Evolutionary conservation across 2,888 invertebrate genomes (phyloP).

Genomic region (Drosophila parthenogenetica): DNA sequence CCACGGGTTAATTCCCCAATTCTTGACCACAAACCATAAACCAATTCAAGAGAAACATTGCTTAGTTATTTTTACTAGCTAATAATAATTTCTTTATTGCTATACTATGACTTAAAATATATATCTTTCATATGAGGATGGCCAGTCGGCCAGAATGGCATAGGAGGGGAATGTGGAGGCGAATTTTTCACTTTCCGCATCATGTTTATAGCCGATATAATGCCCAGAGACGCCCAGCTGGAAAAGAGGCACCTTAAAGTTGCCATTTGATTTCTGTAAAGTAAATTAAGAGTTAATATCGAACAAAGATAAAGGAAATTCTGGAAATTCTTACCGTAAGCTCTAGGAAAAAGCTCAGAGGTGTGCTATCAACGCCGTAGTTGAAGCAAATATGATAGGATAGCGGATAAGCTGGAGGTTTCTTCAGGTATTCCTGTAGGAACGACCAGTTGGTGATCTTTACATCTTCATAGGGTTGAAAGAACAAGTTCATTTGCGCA

Average conservation of each 20-base stretch:
- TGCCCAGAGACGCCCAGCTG: conserved; percentile 85
- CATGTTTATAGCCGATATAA: conserved; percentile 84
- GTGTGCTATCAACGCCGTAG: conserved; percentile 65
- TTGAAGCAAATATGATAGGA: conserved; percentile 72
- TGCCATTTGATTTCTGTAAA: conserved; percentile 49
- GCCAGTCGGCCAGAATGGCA: conserved; percentile 85
- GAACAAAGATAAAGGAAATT: background rate
- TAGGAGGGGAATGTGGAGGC: conserved; percentile 86
- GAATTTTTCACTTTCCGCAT: conserved; percentile 84
- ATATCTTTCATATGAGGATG: conserved; percentile 85
- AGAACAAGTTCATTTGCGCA: conserved; percentile 72
- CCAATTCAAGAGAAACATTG: background rate
- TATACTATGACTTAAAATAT: conserved; percentile 57
- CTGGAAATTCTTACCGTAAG: conserved; percentile 40
- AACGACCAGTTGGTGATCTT: conserved; percentile 76
- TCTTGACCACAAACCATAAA: background rate
- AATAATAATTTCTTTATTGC: conserved; percentile 2
- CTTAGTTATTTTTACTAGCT: background rate
- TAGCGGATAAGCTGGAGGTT: conserved; percentile 47
- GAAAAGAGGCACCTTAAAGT: conserved; percentile 58
- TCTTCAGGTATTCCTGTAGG: conserved; percentile 53
- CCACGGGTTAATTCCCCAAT: background rate
- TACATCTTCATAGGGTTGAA: conserved; percentile 68
- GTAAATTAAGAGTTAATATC: background rate
- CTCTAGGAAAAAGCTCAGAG: conserved; percentile 71